Base-by-base conservation (phyloP, 2,888 invertebrate species). In the Xylota segnis region DNA sequence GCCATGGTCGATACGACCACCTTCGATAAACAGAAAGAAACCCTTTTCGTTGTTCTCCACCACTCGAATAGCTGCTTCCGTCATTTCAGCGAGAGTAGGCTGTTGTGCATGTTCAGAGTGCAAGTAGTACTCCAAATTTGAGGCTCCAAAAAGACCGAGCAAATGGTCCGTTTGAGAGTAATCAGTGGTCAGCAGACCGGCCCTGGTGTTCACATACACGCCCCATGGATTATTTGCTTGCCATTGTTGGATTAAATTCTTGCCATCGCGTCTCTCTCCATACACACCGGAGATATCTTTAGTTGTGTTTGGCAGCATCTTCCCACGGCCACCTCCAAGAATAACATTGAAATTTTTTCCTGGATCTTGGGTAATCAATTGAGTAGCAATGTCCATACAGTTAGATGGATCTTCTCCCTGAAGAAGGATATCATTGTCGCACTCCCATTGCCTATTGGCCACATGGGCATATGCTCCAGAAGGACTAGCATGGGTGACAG, bases 401-500 rank as follows among this genome's bases (percentile, higher is more conserved):
- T 23, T 61, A 2, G 40, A 37, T 29, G 84, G 56, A 74, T 88
- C 87, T 34, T 12, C 88, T 0, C 87, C 89, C 16, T 56, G 86
- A 9, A 0, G 40, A 2, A 61, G 40, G 3, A 95, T 90, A 63
- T 95, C 94, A 0, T 93, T 93, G 88, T 96, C 96, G 2, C 93
- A 93, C 91, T 97, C 96, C 95, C 96, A 96, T 87, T 95, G 93
- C 5, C 96, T 93, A 77, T 95, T 93, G 0, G 95, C 94, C 0
- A 94, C 93, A 83, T 94, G 94, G 0, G 94, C 94, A 89, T 94
- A 95, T 88, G 93, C 91, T 0, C 94, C 94, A 0, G 95, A 95
- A 0, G 97, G 96, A 0, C 96, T 96, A 0, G 96, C 97, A 90
- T 97, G 96, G 0, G 97, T 97, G 0, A 97, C 94, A 7, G 96